Percentiles rank a stretch among this genome's conserved stretches.
Conservation (phyloP, 2,113 vertebrate species). For the Scomber japonicus region DNA sequence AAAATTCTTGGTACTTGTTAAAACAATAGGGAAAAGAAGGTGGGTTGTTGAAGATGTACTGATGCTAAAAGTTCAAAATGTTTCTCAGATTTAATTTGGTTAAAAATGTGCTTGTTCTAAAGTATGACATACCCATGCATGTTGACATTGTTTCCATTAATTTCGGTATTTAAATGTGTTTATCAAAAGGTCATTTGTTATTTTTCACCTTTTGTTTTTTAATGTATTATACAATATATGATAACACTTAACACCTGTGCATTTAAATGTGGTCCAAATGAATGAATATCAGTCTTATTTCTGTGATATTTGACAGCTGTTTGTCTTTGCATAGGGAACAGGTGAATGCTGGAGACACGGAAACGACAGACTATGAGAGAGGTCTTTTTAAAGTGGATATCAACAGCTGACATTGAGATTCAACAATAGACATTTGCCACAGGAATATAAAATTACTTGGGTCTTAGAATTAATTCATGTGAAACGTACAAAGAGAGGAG, state of each 20-base stretch:
- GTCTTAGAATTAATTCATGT: slow-evolving; percentile 22
- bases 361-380: neutral
- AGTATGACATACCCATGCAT: no score
- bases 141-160: no score
- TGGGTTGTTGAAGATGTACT: neutral
- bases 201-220: neutral
- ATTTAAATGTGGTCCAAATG: neutral
- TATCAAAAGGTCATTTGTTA: no score
- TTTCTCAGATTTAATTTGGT: neutral
- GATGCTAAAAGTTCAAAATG: neutral
- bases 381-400: slow-evolving; percentile 30
- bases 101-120: no score
- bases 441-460: slow-evolving; percentile 16
- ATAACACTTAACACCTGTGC: neutral
- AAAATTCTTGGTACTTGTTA: neutral
- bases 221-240: no score
- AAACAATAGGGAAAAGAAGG: neutral
- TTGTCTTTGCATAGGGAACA: neutral
- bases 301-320: neutral
- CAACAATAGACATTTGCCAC: neutral
- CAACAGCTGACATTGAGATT: slow-evolving; percentile 41
- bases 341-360: neutral
- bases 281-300: neutral
- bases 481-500: slow-evolving; percentile 16
- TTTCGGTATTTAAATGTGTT: neutral